These are phyloP conservation scores for Nibea coibor DNA, from an alignment of 2,113 vertebrate genomes.

Conservation along the genomic window DNA sequence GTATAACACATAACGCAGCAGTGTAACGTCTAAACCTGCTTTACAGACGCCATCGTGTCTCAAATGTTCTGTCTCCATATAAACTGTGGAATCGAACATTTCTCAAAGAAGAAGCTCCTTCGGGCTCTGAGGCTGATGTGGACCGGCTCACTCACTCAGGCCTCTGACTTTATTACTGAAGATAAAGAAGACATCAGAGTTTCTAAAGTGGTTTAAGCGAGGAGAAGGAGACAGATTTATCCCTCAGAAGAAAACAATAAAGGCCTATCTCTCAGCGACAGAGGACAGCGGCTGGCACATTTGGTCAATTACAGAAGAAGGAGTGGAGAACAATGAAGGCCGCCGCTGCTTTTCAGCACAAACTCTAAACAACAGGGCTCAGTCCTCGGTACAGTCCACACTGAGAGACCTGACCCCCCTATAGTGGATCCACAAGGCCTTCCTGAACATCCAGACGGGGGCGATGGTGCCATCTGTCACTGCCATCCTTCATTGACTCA, in stretches of 20 bases:
- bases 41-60: not conserved
- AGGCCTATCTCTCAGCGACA: constrained; percentile 46
- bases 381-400: not conserved
- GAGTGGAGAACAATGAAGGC: not conserved
- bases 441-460: not conserved
- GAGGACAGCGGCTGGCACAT: constrained; percentile 38
- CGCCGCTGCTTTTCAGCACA: constrained; percentile 14
- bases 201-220: constrained; percentile 41
- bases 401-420: not conserved
- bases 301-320: constrained; percentile 40
- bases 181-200: constrained; percentile 51
- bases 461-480: constrained; percentile 12
- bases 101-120: constrained; percentile 9
- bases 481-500: constrained; percentile 18
- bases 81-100: not conserved
- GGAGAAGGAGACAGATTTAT: constrained; percentile 46
- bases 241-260: constrained; percentile 60
- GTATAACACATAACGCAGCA: not conserved
- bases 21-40: not conserved
- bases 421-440: too few relatives aligned
- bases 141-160: not conserved
- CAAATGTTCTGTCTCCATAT: not conserved
- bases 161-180: constrained; percentile 46
- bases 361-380: constrained; percentile 11
- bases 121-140: constrained; percentile 1